Evolutionary conservation across 2,113 vertebrate species (phyloP).

Genomic region (Stigmatopora argus): DNA sequence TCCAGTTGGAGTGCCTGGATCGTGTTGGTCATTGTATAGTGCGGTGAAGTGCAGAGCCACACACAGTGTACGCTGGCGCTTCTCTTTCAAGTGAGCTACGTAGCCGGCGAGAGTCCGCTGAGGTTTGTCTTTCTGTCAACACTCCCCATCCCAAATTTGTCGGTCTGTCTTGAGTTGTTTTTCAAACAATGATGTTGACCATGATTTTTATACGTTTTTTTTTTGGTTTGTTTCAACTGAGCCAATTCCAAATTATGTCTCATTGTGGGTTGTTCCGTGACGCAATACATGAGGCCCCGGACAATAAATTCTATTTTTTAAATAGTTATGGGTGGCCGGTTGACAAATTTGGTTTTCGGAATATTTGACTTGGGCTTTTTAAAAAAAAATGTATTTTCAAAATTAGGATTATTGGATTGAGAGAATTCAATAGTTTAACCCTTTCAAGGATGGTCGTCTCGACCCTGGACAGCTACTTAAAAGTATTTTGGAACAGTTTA

Average conservation of each 20-base stretch:
- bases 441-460: too few species aligned
- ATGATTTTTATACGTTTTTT: conserved; percentile 25
- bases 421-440: too few species aligned
- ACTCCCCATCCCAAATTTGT: conserved; percentile 30
- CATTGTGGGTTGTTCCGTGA: conserved; percentile 11
- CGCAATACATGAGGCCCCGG: conserved; percentile 6
- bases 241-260: conserved; percentile 6
- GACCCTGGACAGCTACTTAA: too few species aligned
- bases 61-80: conserved; percentile 40
- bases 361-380: too few species aligned
- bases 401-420: too few species aligned
- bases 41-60: conserved; percentile 54
- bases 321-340: background rate
- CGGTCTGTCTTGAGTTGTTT: conserved; percentile 21
- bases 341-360: background rate
- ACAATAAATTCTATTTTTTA: background rate
- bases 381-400: too few species aligned
- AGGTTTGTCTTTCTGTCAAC: conserved; percentile 31
- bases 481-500: too few species aligned
- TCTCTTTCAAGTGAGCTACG: conserved; percentile 41
- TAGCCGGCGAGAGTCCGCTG: conserved; percentile 46
- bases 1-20: conserved; percentile 38
- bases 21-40: conserved; percentile 45
- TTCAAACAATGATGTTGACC: conserved; percentile 36
- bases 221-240: conserved; percentile 21